These are phyloP conservation scores for Peromyscus eremicus DNA, from an alignment of 2,797 vertebrate genomes.

Conservation along the genomic window DNA sequence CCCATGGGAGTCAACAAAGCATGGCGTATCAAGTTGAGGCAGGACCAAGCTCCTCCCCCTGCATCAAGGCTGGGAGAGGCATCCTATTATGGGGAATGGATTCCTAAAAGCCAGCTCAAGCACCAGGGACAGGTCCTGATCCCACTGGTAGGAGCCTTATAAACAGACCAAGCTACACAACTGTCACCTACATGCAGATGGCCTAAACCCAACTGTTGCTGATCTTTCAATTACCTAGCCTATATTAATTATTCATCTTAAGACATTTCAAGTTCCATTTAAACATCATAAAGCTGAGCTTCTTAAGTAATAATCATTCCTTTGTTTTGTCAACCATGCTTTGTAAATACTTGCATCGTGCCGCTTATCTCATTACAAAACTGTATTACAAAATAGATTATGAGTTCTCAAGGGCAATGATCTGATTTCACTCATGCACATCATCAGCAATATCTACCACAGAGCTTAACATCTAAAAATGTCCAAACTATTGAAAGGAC, in stretches of 20 bases:
- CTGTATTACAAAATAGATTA: background rate
- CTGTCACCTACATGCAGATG: background rate
- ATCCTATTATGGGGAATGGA: too few relatives aligned
- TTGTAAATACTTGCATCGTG: slow-evolving; percentile 8
- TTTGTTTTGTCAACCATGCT: background rate
- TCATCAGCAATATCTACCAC: background rate
- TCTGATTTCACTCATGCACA: slow-evolving; percentile 1
- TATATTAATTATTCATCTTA: background rate
- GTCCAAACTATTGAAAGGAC: background rate
- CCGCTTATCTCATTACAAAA: background rate
- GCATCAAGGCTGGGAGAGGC: too few relatives aligned
- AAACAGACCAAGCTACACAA: too few relatives aligned
- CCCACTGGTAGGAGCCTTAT: too few relatives aligned
- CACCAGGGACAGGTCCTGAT: too few relatives aligned
- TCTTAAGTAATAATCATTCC: background rate
- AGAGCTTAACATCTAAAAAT: background rate
- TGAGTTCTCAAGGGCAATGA: background rate
- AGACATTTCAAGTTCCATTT: background rate
- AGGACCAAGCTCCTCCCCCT: too few relatives aligned
- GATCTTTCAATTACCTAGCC: background rate
- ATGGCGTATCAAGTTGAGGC: too few relatives aligned
- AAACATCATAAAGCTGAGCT: background rate
- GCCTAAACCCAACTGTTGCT: background rate
- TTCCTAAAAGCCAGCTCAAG: too few relatives aligned
- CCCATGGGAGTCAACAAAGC: too few relatives aligned